phyloP scores from a whole-genome alignment of 2,797 vertebrate species.

The Cercopithecus diana region DNA sequence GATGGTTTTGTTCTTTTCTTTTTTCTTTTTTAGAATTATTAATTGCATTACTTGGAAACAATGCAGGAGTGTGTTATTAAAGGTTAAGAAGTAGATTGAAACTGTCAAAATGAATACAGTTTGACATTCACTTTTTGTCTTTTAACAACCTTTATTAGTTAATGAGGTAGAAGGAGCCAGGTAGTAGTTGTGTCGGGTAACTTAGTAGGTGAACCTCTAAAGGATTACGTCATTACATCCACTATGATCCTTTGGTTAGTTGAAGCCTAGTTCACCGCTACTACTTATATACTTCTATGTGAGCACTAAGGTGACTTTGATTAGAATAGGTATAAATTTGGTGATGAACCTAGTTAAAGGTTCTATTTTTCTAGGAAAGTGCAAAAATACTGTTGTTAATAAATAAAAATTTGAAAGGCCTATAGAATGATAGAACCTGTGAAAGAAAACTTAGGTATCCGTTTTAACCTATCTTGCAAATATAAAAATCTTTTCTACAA shows the following conservation, averaged over 20 bases:
- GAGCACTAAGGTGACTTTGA: neutral
- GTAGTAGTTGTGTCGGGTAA: neutral
- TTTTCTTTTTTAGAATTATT: neutral
- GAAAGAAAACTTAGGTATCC: neutral
- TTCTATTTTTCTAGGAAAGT: slow-evolving; percentile 1
- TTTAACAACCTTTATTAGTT: neutral
- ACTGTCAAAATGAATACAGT: neutral
- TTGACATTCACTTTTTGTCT: neutral
- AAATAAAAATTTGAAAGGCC: neutral
- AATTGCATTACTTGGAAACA: neutral
- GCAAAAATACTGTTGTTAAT: slow-evolving; percentile 38
- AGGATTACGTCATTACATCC: neutral
- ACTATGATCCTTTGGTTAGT: neutral
- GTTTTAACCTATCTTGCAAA: neutral
- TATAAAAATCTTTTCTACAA: neutral
- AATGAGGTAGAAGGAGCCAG: neutral
- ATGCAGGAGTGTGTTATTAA: neutral
- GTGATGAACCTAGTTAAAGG: neutral
- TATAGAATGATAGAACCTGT: neutral
- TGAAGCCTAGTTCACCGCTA: neutral
- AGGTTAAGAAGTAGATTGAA: slow-evolving; percentile 31
- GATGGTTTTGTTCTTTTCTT: neutral
- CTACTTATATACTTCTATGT: neutral
- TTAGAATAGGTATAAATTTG: neutral
- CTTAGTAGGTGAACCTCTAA: neutral